Percentiles rank a stretch among this genome's conserved stretches.
These are phyloP conservation scores for Drosophila pseudoobscura DNA, from an alignment of 1,140 invertebrate species.

Conservation along the genomic window DNA sequence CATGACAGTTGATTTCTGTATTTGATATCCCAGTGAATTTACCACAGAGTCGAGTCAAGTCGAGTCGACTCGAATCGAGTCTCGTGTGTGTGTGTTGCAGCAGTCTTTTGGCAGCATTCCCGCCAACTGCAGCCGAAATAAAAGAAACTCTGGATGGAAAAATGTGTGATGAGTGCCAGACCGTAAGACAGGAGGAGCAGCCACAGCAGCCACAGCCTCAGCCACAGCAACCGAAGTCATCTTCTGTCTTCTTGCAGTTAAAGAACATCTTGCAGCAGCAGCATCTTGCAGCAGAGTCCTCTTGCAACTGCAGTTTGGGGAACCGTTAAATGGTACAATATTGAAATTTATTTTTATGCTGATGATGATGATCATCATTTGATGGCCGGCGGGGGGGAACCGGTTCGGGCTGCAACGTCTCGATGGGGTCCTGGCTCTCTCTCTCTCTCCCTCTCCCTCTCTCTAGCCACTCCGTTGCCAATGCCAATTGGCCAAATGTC, in stretches of 20 bases:
- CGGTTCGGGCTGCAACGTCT: constrained; percentile 31
- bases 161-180: constrained; percentile 56
- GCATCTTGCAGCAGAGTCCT: constrained; percentile 19
- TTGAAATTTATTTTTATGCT: constrained; percentile 76
- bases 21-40: constrained; percentile 73
- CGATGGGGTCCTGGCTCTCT: constrained; percentile 17
- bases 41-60: constrained; percentile 22
- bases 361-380: constrained; percentile 55
- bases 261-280: constrained; percentile 26
- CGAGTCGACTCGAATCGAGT: too few species aligned
- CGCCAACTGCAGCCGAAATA: constrained; percentile 19
- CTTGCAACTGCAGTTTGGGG: constrained; percentile 3
- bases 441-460: too few species aligned
- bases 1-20: constrained; percentile 81
- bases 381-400: constrained; percentile 38
- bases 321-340: constrained; percentile 79
- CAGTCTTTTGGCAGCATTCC: constrained; percentile 10
- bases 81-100: constrained; percentile 18
- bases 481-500: constrained; percentile 67
- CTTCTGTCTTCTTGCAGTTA: constrained; percentile 28
- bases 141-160: constrained; percentile 24
- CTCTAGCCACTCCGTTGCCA: constrained; percentile 11
- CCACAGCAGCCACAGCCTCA: not conserved
- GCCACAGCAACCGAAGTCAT: constrained; percentile 26
- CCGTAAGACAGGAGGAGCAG: constrained; percentile 27